Evolutionary conservation across 2,888 invertebrate genomes (phyloP).

Genomic region (Tethea ocularis): DNA sequence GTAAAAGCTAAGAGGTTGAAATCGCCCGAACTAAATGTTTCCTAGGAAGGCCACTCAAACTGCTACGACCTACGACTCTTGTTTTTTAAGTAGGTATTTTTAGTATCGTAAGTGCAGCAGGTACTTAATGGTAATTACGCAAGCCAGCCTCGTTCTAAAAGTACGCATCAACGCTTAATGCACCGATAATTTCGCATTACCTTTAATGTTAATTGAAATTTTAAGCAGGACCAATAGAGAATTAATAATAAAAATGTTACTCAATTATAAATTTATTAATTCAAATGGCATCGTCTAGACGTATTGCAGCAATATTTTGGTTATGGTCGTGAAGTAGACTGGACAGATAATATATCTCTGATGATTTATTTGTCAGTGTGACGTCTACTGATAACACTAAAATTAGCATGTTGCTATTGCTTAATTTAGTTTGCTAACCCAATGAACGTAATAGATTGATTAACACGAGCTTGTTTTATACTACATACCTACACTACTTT

Average conservation of each 20-base stretch:
- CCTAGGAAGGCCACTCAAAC: neutral
- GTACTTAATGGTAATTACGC: neutral
- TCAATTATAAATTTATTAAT: neutral
- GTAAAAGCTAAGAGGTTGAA: neutral
- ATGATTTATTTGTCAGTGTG: neutral
- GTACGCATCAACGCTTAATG: neutral
- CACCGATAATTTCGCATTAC: neutral
- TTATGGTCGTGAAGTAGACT: neutral
- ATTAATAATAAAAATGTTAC: neutral
- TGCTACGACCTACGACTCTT: neutral
- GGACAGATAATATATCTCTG: neutral
- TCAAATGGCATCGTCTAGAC: constrained; percentile 2
- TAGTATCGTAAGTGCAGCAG: neutral
- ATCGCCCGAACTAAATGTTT: neutral
- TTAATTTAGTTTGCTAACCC: neutral
- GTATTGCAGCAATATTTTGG: neutral
- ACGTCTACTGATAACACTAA: neutral
- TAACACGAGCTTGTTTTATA: too few relatives aligned
- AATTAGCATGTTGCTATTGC: neutral
- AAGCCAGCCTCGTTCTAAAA: neutral
- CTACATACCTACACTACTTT: too few relatives aligned
- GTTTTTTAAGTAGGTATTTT: neutral
- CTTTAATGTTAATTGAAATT: neutral
- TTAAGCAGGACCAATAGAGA: neutral
- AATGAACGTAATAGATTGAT: too few relatives aligned